Evolutionary conservation across 2,888 invertebrate species (phyloP).

Genomic region (Acanthosepion esculentum): DNA sequence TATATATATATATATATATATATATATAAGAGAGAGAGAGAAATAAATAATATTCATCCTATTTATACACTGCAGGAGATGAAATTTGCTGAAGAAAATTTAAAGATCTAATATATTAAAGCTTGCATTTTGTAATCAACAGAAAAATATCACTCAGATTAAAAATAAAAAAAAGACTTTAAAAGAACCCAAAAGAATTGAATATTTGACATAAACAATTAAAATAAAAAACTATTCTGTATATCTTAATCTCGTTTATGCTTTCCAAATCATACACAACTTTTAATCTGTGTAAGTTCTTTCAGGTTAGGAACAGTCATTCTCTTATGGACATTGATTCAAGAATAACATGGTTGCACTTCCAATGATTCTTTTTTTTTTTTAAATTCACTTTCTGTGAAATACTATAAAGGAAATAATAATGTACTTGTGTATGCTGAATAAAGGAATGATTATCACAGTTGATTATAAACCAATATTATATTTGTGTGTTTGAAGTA

Average conservation of each 20-base stretch:
- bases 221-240: neutral
- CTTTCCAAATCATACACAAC: neutral
- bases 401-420: neutral
- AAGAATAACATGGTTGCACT: neutral
- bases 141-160: neutral
- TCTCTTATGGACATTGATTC: neutral
- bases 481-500: neutral
- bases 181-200: neutral
- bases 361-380: neutral
- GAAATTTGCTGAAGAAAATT: too few relatives aligned
- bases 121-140: neutral
- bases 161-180: too few relatives aligned
- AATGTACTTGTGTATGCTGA: neutral
- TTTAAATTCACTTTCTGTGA: neutral
- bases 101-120: neutral
- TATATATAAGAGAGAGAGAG: too few relatives aligned
- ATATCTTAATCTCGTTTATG: neutral
- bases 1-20: too few relatives aligned
- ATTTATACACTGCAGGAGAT: too few relatives aligned
- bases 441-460: neutral
- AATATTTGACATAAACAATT: neutral
- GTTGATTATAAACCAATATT: constrained; percentile 33
- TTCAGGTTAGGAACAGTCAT: constrained; percentile 2
- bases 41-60: too few relatives aligned
- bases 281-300: neutral